phyloP scores from a whole-genome alignment of 2,113 vertebrate genomes.

The Eolophus roseicapilla region DNA sequence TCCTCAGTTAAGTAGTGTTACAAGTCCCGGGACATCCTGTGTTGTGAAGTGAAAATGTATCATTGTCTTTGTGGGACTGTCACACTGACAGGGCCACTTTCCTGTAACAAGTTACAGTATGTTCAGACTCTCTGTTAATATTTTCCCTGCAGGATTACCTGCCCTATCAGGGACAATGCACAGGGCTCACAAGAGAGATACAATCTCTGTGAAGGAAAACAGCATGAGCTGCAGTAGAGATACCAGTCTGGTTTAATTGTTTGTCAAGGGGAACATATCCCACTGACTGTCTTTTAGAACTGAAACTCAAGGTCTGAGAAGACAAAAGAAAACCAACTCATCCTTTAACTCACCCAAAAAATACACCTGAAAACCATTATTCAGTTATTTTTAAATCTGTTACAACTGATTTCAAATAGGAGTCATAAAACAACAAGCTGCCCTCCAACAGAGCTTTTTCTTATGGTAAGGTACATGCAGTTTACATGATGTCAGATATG shows the following conservation, averaged over 20 bases:
- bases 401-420: neutral
- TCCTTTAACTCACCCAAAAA: neutral
- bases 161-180: neutral
- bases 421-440: neutral
- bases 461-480: too few relatives aligned
- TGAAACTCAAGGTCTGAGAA: neutral
- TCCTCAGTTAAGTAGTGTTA: neutral
- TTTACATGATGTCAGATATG: neutral
- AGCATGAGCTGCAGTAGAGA: rapidly evolving
- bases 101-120: neutral
- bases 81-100: neutral
- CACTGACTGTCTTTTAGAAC: neutral
- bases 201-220: neutral
- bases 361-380: neutral
- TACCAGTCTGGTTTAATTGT: neutral
- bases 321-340: neutral
- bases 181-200: neutral
- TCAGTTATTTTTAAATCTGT: neutral
- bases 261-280: neutral
- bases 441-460: neutral
- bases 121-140: neutral
- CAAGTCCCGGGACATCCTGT: neutral
- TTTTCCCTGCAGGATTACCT: neutral
- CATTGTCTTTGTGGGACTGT: neutral
- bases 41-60: neutral